A percentile compares a stretch with the other conserved stretches of the same genome.
Conservation (phyloP, 2,113 vertebrate genomes). For the Regulus satrapa region DNA sequence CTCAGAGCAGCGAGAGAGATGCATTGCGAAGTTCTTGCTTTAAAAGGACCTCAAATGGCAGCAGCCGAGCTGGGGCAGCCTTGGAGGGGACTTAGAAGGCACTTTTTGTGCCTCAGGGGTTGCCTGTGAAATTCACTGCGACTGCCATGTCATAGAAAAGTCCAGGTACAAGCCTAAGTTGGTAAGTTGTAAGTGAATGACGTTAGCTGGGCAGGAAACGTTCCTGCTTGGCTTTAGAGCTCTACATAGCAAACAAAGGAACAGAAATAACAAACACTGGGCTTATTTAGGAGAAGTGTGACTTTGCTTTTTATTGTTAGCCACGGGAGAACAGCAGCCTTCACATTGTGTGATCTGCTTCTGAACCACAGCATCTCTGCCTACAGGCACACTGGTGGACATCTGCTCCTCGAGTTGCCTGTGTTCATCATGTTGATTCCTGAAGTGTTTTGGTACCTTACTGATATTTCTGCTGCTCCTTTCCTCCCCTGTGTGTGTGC, state of each 20-base stretch:
- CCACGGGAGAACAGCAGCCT: background rate
- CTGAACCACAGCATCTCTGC: background rate
- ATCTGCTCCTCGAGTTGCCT: background rate
- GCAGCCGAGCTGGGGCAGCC: background rate
- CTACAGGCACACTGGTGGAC: accelerated
- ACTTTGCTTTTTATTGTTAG: background rate
- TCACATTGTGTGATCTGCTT: background rate
- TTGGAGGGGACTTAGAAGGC: background rate
- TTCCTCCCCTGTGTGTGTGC: background rate
- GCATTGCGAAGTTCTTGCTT: background rate
- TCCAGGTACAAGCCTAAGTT: background rate
- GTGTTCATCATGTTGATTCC: background rate
- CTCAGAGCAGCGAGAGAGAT: background rate
- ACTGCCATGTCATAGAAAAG: background rate
- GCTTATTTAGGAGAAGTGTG: background rate
- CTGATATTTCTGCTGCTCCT: background rate
- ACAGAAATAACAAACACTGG: background rate
- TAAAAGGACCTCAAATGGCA: background rate
- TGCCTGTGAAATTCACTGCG: background rate
- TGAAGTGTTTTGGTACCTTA: background rate
- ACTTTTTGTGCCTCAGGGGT: background rate
- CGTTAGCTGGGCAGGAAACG: background rate
- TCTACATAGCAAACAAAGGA: background rate
- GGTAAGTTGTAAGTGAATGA: background rate
- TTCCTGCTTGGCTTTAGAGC: background rate